A percentile compares a stretch with the other conserved stretches of the same genome.
Evolutionary conservation across 2,888 invertebrate genomes (phyloP).

Genomic region (Drosophila kambysellisi): DNA sequence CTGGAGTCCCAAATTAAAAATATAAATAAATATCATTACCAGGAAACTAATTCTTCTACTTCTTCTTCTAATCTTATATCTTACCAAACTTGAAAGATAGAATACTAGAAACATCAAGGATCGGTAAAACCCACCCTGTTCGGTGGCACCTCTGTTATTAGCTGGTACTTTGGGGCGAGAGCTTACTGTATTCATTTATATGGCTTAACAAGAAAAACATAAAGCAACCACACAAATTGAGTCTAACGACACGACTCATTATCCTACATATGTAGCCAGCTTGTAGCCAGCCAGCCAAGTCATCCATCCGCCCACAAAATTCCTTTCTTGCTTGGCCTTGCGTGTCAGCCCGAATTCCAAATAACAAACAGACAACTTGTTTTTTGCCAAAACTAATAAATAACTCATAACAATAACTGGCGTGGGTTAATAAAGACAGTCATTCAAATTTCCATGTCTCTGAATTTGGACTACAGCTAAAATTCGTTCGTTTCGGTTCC

Average conservation of each 20-base stretch:
- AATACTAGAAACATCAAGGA: background rate
- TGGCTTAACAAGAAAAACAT: constrained; percentile 32
- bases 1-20: no score
- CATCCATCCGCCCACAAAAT: constrained; percentile 45
- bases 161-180: background rate
- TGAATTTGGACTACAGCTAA: constrained; percentile 3
- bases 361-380: constrained; percentile 38
- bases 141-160: background rate
- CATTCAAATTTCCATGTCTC: constrained; percentile 27
- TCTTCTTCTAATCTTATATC: no score
- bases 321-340: constrained; percentile 43
- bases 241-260: constrained; percentile 71
- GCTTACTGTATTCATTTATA: constrained; percentile 30
- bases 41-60: no score
- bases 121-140: background rate
- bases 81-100: background rate
- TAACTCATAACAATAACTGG: constrained; percentile 63
- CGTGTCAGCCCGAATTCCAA: constrained; percentile 59
- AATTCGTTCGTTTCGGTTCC: background rate
- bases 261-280: constrained; percentile 59
- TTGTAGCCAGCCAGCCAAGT: constrained; percentile 27
- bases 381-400: constrained; percentile 65
- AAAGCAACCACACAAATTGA: constrained; percentile 70
- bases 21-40: no score
- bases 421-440: constrained; percentile 10